Percentiles rank a stretch among this genome's conserved stretches.
These are phyloP conservation scores for Diachasma alloeum DNA, from an alignment of 1,140 invertebrate genomes.

Conservation along the genomic window DNA sequence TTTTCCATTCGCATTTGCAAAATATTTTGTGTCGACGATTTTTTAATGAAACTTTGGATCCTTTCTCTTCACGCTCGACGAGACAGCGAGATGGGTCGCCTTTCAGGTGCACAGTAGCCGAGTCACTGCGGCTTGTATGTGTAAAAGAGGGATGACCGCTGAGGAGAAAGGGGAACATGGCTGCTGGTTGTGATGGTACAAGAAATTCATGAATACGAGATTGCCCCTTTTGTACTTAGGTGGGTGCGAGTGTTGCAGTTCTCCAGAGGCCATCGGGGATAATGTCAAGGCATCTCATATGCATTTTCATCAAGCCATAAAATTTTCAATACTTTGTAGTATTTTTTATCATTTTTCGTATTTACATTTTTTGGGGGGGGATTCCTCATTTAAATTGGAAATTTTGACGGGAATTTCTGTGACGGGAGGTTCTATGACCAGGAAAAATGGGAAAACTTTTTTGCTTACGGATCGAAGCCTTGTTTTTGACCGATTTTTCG, in stretches of 20 bases:
- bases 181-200: slow-evolving; percentile 28
- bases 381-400: not conserved
- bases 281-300: slow-evolving; percentile 11
- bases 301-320: not conserved
- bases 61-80: not conserved
- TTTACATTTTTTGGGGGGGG: not conserved
- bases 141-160: not conserved
- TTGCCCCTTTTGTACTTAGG: slow-evolving; percentile 38
- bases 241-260: not conserved
- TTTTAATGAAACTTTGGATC: not conserved
- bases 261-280: not conserved
- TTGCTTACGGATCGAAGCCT: too few relatives aligned
- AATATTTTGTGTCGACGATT: not conserved
- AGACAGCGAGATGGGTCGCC: not conserved
- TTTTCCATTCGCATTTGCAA: not conserved
- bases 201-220: slow-evolving; percentile 56
- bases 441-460: too few relatives aligned
- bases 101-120: slow-evolving; percentile 6
- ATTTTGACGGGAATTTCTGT: not conserved
- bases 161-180: slow-evolving; percentile 26
- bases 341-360: not conserved
- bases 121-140: slow-evolving; percentile 18
- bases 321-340: not conserved
- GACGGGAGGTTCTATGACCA: too few relatives aligned
- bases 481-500: too few relatives aligned